Conservation (phyloP, 1,140 invertebrate species). For the Bombus sibiricus region DNA sequence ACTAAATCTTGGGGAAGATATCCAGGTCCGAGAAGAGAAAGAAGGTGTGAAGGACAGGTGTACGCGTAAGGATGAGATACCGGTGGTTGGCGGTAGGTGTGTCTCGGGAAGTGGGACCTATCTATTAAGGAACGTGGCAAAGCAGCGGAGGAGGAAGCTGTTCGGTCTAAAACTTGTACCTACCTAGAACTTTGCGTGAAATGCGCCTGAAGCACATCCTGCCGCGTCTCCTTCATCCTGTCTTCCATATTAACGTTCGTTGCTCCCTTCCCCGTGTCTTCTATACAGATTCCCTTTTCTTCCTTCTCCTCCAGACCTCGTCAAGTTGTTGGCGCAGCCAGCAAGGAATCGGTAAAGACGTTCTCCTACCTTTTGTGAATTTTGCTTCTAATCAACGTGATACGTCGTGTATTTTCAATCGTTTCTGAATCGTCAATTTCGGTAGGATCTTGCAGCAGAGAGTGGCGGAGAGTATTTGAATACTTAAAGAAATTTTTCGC, state of each 20-base stretch:
- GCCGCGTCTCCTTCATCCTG: constrained; percentile 65
- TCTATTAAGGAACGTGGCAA: constrained; percentile 62
- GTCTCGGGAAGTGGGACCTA: constrained; percentile 55
- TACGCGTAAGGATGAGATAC: background rate
- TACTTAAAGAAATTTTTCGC: too few species aligned
- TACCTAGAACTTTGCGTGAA: constrained; percentile 63
- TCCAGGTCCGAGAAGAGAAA: constrained; percentile 6
- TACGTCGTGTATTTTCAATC: background rate
- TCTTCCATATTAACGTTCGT: constrained; percentile 69
- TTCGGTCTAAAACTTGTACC: constrained; percentile 67
- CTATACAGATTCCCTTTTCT: constrained; percentile 37
- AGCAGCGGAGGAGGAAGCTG: constrained; percentile 29
- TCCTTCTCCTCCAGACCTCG: constrained; percentile 4
- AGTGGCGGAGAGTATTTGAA: too few species aligned
- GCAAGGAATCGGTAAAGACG: constrained; percentile 6
- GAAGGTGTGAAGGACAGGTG: constrained; percentile 21
- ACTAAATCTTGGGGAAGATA: background rate
- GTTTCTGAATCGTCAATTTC: background rate
- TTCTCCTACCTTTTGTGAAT: constrained; percentile 3
- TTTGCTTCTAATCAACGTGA: constrained; percentile 12
- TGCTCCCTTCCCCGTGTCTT: constrained; percentile 40
- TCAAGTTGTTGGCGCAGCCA: background rate
- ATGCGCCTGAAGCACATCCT: constrained; percentile 70
- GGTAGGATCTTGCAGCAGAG: too few species aligned
- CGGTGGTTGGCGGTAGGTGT: constrained; percentile 53